phyloP scores from a whole-genome alignment of 2,113 vertebrate species.

The Eptesicus fuscus region DNA sequence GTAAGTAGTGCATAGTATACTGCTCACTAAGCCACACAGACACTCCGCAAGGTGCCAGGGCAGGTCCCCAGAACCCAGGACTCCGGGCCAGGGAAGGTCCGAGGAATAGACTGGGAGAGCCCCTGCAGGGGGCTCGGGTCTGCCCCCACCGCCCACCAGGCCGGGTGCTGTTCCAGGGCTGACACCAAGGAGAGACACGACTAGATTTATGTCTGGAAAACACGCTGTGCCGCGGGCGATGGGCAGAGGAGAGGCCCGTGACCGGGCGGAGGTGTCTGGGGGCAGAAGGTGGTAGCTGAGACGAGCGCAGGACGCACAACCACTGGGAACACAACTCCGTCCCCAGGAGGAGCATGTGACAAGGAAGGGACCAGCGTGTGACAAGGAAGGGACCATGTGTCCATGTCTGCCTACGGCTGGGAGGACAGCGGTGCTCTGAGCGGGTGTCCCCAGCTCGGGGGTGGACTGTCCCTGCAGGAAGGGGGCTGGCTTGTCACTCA shows the following conservation, averaged over 20 bases:
- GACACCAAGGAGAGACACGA: not conserved
- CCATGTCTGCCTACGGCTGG: not conserved
- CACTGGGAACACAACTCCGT: not conserved
- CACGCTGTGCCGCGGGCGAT: not conserved
- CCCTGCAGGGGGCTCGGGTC: fast-evolving
- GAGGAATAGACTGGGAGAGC: not conserved
- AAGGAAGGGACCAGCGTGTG: not conserved
- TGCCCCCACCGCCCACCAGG: fast-evolving
- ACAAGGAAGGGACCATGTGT: too few relatives aligned
- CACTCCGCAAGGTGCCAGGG: not conserved
- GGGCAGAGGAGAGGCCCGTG: not conserved
- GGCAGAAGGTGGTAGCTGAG: too few relatives aligned
- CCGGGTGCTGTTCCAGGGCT: fast-evolving
- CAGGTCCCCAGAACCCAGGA: not conserved
- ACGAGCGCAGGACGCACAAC: not conserved
- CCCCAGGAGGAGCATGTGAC: not conserved
- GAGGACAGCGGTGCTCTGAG: too few relatives aligned
- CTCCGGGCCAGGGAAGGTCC: not conserved
- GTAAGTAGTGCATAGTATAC: not conserved
- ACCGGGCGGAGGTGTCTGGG: not conserved
- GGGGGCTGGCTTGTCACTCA: too few relatives aligned
- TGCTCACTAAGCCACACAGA: constrained; percentile 3
- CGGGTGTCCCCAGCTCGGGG: not conserved
- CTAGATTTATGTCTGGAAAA: not conserved
- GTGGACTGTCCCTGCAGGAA: not conserved